Evolutionary conservation across 1,140 invertebrate genomes (phyloP).

Genomic region (Argopecten irradians): DNA sequence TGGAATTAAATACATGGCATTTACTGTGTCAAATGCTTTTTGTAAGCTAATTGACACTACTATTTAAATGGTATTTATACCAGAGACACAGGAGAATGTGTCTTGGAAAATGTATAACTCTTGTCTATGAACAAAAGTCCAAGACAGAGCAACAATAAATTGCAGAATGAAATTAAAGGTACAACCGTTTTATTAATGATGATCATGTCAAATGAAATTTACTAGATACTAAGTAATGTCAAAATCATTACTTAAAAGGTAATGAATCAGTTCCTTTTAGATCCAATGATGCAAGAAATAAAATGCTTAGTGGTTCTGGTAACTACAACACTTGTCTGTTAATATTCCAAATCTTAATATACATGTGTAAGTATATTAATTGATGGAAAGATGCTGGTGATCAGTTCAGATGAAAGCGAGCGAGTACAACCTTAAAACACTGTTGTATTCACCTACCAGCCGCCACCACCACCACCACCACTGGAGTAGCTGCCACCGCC

Average conservation of each 20-base stretch:
- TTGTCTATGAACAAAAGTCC: too few species aligned
- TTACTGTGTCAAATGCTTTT: too few species aligned
- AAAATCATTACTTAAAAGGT: background rate
- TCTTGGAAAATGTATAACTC: too few species aligned
- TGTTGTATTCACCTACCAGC: constrained; percentile 14
- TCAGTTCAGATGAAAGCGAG: background rate
- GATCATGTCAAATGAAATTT: background rate
- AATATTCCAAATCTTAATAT: background rate
- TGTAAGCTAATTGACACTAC: too few species aligned
- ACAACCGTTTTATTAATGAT: constrained; percentile 20
- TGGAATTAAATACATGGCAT: too few species aligned
- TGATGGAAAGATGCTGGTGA: background rate
- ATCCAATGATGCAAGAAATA: constrained; percentile 10
- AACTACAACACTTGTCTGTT: background rate
- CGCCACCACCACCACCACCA: background rate
- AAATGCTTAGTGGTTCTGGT: background rate
- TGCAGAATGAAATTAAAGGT: background rate
- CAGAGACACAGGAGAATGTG: too few species aligned
- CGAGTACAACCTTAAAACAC: constrained; percentile 8
- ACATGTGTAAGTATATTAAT: background rate
- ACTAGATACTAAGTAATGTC: too few species aligned
- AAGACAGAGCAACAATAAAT: background rate
- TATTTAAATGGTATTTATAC: too few species aligned
- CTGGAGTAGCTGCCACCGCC: background rate
- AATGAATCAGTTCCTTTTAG: background rate